These are phyloP conservation scores for Tipula helvola DNA, from an alignment of 2,888 invertebrate genomes.

Conservation along the genomic window DNA sequence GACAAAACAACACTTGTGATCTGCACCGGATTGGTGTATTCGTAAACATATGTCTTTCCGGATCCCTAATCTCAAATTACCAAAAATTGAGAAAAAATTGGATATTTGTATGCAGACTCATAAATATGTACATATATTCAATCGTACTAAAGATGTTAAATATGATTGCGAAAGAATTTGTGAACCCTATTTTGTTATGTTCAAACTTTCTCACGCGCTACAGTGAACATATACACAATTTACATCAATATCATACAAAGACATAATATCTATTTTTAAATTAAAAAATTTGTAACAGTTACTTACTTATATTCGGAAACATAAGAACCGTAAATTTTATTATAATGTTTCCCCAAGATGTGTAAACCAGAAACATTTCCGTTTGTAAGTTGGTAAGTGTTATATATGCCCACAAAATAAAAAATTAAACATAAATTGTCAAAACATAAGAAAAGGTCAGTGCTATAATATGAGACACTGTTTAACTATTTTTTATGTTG, in stretches of 20 bases:
- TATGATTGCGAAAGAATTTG: too few relatives aligned
- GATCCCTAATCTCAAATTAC: too few relatives aligned
- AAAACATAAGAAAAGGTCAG: background rate
- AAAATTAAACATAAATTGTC: background rate
- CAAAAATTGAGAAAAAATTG: too few relatives aligned
- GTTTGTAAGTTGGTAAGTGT: too few relatives aligned
- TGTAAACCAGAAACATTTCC: background rate
- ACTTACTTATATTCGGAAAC: background rate
- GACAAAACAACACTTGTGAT: too few relatives aligned
- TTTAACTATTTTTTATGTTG: background rate
- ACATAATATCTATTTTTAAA: background rate
- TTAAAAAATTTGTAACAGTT: background rate
- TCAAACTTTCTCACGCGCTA: too few relatives aligned
- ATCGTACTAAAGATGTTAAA: too few relatives aligned
- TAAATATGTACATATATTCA: too few relatives aligned
- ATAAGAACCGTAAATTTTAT: background rate
- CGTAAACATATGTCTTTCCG: too few relatives aligned
- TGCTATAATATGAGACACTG: background rate
- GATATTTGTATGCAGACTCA: too few relatives aligned
- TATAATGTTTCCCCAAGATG: background rate
- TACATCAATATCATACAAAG: background rate
- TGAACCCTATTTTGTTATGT: too few relatives aligned
- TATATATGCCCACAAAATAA: background rate
- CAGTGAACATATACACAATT: background rate
- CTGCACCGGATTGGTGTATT: too few relatives aligned